Percentiles rank a stretch among this genome's conserved stretches.
phyloP scores from a whole-genome alignment of 2,888 invertebrate species.

The Dynastes maya region DNA sequence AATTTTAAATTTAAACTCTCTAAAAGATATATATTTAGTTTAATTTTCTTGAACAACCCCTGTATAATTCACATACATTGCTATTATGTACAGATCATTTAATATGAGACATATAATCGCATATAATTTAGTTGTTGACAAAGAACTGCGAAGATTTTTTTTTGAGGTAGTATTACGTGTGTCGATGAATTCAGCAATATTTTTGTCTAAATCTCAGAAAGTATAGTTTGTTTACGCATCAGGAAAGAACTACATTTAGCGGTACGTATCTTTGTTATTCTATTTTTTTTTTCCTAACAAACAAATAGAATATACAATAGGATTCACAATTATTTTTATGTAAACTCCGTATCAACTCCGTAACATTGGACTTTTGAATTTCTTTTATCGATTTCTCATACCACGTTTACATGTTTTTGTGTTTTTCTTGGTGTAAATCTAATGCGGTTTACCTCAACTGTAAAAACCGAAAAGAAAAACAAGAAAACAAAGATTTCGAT shows the following conservation, averaged over 20 bases:
- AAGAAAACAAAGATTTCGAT: neutral
- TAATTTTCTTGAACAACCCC: neutral
- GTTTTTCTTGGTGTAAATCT: no score
- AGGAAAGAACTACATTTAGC: no score
- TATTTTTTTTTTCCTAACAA: no score
- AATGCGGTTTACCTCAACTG: no score
- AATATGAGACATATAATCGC: conserved; percentile 18
- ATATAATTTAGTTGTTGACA: conserved; percentile 41
- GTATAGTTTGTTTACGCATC: conserved; percentile 4
- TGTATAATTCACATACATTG: neutral
- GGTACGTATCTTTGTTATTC: neutral
- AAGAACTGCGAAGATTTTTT: conserved; percentile 22
- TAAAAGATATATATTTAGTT: no score
- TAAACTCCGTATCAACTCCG: no score
- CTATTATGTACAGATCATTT: conserved; percentile 14
- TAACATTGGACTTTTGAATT: no score
- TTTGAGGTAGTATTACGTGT: neutral
- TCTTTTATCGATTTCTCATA: no score
- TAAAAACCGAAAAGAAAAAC: neutral
- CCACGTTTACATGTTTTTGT: no score
- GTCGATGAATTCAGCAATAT: neutral
- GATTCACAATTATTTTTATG: no score
- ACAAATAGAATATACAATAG: no score
- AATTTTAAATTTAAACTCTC: neutral
- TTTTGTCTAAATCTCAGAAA: neutral